Base-by-base conservation (phyloP, 2,797 vertebrate genomes). In the Chloroceryle inda region DNA sequence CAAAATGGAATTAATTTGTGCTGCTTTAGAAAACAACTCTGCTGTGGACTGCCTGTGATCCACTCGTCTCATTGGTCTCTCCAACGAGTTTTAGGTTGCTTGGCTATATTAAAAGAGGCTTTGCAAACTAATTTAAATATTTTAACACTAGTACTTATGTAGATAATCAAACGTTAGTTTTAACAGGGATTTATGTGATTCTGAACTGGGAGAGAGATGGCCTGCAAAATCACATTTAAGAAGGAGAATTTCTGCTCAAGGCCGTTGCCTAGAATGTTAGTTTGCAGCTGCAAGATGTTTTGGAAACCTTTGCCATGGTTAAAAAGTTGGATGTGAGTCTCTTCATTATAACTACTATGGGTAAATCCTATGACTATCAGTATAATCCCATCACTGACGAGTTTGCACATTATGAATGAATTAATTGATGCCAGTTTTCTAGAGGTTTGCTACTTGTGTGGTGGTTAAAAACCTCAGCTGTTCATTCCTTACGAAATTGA, bases 391-490 rank as follows among this genome's bases (percentile, higher is more conserved):
- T 58, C 82, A 50, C 62, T 91, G 81, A 49, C 74, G 53, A 84
- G 63, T 73, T 71, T 73, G 18, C 49, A 40, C 11, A 8, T 94
- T 64, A 24, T 31, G 81, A 79, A 78, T 72, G 58, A 96, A 27
- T 95, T 83, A 76, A 86, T 82, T 29, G 26, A 79, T 96, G 79
- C 19, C 33, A 62, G 19, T 96, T 89, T 97, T 92, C 86, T 72
- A 64, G 77, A 89, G 47, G 37, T 93, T 96, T 75, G 31, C 50
- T 94, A 42, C 23, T 50, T 2, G 1, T 71, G 33, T 58, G 11
- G 33, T 58, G 11, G 40, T 56, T 38, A 73, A 80, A 92, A 79
- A 76, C 58, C 53, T 76, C 59, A 64, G 64, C 26, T 49, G 27
- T 61, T 92, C 15, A 63, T 73, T 92, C 67, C 88, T 92, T 89